A percentile compares a stretch with the other conserved stretches of the same genome.
These are phyloP conservation scores for Oenanthe melanoleuca DNA, from an alignment of 2,113 vertebrate species.

Conservation along the genomic window DNA sequence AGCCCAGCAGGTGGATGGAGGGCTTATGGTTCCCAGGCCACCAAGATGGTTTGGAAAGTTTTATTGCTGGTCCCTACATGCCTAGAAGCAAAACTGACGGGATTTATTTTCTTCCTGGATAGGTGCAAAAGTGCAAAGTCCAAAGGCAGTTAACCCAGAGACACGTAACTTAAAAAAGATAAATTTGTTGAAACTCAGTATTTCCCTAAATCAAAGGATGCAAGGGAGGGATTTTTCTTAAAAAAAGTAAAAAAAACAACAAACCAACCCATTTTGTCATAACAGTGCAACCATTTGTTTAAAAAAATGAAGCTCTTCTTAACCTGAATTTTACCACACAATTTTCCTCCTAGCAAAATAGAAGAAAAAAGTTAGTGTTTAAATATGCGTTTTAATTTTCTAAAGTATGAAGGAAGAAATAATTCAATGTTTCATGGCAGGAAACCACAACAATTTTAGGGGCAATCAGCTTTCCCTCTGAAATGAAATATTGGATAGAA, in stretches of 20 bases:
- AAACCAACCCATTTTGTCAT: not conserved
- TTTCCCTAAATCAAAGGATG: not conserved
- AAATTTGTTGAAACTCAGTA: constrained; percentile 2
- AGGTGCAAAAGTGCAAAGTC: constrained; percentile 15
- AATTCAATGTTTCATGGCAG: not conserved
- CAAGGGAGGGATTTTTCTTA: not conserved
- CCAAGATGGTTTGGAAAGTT: not conserved
- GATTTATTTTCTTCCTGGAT: constrained; percentile 42
- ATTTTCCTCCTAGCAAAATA: not conserved
- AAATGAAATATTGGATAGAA: not conserved
- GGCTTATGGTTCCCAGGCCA: constrained; percentile 3
- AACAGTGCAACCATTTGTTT: not conserved
- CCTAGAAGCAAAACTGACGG: constrained; percentile 12
- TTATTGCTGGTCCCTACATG: not conserved
- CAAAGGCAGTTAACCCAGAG: constrained; percentile 1
- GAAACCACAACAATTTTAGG: constrained; percentile 34
- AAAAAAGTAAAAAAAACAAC: not conserved
- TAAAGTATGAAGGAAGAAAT: constrained; percentile 20
- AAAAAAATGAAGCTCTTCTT: not conserved
- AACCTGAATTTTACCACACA: not conserved
- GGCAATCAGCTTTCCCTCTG: not conserved
- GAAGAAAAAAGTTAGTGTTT: not conserved
- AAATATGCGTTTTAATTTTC: constrained; percentile 23
- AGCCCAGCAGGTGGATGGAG: not conserved
- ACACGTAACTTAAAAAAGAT: not conserved